Evolutionary conservation across 2,888 invertebrate genomes (phyloP).

Genomic region (Drosophila diplacantha): DNA sequence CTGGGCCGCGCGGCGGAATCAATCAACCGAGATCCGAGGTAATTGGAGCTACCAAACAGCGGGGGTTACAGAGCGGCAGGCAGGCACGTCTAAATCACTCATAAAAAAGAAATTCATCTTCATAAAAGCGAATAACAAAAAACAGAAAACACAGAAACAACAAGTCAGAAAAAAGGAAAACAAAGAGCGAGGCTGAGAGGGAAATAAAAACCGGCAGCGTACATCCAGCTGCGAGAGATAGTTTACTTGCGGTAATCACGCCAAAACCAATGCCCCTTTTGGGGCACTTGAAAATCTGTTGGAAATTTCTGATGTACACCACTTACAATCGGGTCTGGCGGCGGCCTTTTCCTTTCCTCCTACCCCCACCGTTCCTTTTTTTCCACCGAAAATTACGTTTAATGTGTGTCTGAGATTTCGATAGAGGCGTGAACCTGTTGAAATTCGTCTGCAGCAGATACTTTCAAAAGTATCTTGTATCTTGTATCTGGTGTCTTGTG

Average conservation of each 20-base stretch:
- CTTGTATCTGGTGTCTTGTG: slow-evolving; percentile 31
- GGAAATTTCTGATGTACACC: slow-evolving; percentile 63
- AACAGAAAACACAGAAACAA: slow-evolving; percentile 6
- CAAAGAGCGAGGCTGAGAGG: slow-evolving; percentile 16
- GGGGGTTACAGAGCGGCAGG: slow-evolving; percentile 16
- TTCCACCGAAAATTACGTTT: slow-evolving; percentile 58
- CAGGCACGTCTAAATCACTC: slow-evolving; percentile 48
- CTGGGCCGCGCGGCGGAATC: slow-evolving; percentile 13
- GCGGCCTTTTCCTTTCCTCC: slow-evolving; percentile 16
- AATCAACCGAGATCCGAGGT: slow-evolving; percentile 45
- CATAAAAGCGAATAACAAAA: slow-evolving; percentile 48
- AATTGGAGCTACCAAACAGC: slow-evolving; percentile 61
- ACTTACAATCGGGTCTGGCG: slow-evolving; percentile 55
- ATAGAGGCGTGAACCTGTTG: slow-evolving; percentile 75
- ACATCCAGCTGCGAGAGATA: slow-evolving; percentile 59
- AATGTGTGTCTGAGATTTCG: slow-evolving; percentile 57
- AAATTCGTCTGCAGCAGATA: slow-evolving; percentile 53
- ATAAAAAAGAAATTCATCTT: slow-evolving; percentile 72
- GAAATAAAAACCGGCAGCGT: slow-evolving; percentile 38
- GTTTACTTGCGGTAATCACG: slow-evolving; percentile 68
- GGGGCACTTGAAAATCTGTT: slow-evolving; percentile 71
- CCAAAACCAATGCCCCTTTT: slow-evolving; percentile 11
- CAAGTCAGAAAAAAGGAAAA: slow-evolving; percentile 7
- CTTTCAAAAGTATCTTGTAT: slow-evolving; percentile 37
- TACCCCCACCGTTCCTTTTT: background rate